Conservation (phyloP, 2,888 invertebrate genomes). For the Drosophila monieri region DNA sequence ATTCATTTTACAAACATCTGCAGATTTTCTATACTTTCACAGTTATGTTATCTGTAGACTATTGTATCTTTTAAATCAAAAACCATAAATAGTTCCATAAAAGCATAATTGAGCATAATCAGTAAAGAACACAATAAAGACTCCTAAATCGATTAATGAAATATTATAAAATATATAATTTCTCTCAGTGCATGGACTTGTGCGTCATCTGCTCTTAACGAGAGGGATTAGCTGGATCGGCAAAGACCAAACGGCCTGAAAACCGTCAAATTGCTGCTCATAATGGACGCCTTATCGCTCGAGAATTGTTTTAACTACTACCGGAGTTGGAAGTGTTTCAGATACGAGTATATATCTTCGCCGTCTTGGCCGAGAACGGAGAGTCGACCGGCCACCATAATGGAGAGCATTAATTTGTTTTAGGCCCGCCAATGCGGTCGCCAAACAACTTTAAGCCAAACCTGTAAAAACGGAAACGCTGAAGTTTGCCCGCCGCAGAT, state of each 20-base stretch:
- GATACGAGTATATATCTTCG: constrained; percentile 38
- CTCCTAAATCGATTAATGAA: background rate
- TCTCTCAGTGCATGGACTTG: constrained; percentile 13
- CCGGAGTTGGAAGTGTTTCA: constrained; percentile 74
- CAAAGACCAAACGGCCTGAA: constrained; percentile 78
- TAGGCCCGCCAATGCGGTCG: constrained; percentile 62
- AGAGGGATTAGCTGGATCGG: constrained; percentile 52
- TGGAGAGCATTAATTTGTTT: constrained; percentile 76
- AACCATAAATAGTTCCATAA: too few species aligned
- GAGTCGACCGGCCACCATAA: constrained; percentile 44
- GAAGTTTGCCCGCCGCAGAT: constrained; percentile 43
- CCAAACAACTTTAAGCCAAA: constrained; percentile 46
- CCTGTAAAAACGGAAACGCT: constrained; percentile 73
- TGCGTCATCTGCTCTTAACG: constrained; percentile 56
- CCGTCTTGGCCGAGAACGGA: background rate
- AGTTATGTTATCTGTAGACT: too few species aligned
- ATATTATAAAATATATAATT: background rate
- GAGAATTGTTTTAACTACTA: constrained; percentile 82
- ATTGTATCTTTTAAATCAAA: too few species aligned
- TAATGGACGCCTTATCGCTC: constrained; percentile 80
- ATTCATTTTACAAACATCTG: too few species aligned
- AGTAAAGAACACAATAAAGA: background rate
- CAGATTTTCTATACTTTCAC: background rate
- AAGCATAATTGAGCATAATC: background rate
- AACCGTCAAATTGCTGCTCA: constrained; percentile 83